These are phyloP conservation scores for Platorchestia sp. DNA, from an alignment of 1,140 invertebrate species.

Conservation along the genomic window DNA sequence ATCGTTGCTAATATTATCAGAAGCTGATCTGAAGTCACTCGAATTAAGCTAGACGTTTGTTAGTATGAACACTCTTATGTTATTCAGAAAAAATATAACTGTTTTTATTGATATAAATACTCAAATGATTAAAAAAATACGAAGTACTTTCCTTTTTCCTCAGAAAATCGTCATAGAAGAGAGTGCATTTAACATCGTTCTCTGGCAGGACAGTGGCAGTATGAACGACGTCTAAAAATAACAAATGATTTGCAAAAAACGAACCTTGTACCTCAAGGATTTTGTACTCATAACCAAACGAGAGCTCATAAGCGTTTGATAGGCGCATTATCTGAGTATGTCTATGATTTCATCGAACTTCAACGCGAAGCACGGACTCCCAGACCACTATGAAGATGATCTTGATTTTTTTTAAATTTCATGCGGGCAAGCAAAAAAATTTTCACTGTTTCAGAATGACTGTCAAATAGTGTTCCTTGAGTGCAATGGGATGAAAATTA, in stretches of 20 bases:
- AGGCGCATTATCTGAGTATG: neutral
- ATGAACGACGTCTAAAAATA: neutral
- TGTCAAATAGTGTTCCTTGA: no score
- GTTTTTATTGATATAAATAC: neutral
- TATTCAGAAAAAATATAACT: neutral
- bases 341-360: neutral
- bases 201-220: neutral
- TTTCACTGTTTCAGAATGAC: no score
- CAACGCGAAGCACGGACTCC: neutral
- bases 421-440: no score
- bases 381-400: neutral
- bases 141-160: neutral
- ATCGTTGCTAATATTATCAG: neutral
- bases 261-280: neutral
- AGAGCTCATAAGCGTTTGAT: neutral
- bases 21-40: neutral
- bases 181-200: neutral
- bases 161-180: neutral
- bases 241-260: neutral
- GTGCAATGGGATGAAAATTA: no score
- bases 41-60: neutral
- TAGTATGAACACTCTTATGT: no score
- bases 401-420: neutral
- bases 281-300: neutral
- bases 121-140: neutral